phyloP scores from a whole-genome alignment of 2,113 vertebrate genomes.

The Dendrocopos noguchii region DNA sequence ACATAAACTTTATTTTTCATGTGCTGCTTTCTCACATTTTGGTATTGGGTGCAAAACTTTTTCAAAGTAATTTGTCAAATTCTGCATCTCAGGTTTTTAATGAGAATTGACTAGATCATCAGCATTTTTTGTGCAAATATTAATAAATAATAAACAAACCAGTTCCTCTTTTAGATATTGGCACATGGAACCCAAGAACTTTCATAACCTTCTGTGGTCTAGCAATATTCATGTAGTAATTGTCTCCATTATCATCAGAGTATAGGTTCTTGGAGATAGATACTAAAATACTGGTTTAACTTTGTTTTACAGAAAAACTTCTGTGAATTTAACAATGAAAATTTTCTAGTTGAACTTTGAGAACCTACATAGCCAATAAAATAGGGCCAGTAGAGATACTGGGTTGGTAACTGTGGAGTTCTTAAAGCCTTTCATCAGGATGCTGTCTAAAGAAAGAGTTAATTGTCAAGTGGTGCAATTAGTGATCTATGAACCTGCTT shows the following conservation, averaged over 20 bases:
- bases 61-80: background rate
- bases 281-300: background rate
- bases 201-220: conserved; percentile 57
- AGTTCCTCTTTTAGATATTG: conserved; percentile 64
- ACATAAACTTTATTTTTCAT: background rate
- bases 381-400: background rate
- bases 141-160: conserved; percentile 40
- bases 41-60: background rate
- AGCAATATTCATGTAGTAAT: conserved; percentile 7
- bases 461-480: background rate
- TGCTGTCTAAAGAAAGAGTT: background rate
- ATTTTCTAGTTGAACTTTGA: background rate
- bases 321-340: background rate
- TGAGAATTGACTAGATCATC: background rate
- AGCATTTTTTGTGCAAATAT: background rate
- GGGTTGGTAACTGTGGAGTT: background rate
- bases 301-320: background rate
- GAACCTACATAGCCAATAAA: background rate
- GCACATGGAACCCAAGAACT: conserved; percentile 50
- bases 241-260: background rate
- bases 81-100: conserved; percentile 9
- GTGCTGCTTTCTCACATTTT: background rate
- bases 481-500: background rate
- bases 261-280: background rate
- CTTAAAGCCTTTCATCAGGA: background rate